These are phyloP conservation scores for Leptinotarsa tumamoca DNA, from an alignment of 2,888 invertebrate species.

Conservation along the genomic window DNA sequence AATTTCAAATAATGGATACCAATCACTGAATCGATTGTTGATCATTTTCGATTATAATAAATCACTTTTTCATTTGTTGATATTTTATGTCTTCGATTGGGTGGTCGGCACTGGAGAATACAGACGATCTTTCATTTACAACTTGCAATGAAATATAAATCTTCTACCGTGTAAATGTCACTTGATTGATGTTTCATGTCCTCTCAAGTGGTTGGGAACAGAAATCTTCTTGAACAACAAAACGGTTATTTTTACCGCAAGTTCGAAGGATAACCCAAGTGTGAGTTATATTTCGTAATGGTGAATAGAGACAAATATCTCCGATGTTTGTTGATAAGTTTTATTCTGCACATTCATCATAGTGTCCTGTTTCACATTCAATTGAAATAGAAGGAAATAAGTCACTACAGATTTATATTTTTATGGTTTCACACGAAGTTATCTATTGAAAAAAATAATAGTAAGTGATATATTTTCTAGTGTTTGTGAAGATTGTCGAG, in stretches of 20 bases:
- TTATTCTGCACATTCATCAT: no score
- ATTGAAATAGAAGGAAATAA: no score
- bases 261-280: no score
- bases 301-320: no score
- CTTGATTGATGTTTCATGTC: slow-evolving; percentile 6
- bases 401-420: no score
- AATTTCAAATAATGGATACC: neutral
- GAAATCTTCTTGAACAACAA: neutral
- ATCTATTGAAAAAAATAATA: no score
- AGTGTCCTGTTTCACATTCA: no score
- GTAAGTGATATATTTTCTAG: no score
- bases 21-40: neutral
- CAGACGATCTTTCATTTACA: slow-evolving; percentile 7
- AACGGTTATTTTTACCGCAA: neutral
- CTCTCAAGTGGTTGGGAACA: neutral
- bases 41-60: neutral
- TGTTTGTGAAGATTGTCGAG: no score
- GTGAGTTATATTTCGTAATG: no score
- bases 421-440: no score
- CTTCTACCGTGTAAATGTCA: slow-evolving; percentile 14
- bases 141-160: slow-evolving; percentile 16
- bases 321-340: no score
- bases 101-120: slow-evolving; percentile 20
- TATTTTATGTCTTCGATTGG: slow-evolving; percentile 15
- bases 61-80: neutral